phyloP scores from a whole-genome alignment of 53 echinoderm and acorn worm species.

The Actinopyga echinites region DNA sequence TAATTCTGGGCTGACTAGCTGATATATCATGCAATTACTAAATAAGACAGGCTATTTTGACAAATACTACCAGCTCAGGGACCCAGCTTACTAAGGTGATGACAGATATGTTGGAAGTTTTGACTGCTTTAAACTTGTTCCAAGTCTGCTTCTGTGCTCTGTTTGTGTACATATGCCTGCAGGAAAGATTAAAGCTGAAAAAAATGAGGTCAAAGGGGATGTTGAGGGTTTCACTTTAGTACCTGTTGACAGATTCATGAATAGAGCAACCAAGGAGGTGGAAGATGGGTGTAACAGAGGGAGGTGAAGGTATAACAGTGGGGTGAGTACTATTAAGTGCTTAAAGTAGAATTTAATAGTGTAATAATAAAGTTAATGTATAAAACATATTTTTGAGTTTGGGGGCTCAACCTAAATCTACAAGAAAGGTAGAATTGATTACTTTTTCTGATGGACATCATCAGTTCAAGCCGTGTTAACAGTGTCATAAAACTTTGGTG shows the following conservation, averaged over 20 bases:
- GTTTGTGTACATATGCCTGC: too few relatives aligned
- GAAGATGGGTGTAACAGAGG: too few relatives aligned
- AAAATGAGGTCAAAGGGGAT: constrained; percentile 19
- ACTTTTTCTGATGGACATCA: too few relatives aligned
- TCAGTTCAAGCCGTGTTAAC: too few relatives aligned
- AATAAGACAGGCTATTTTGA: constrained; percentile 36
- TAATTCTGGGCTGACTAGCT: neutral
- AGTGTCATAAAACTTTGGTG: too few relatives aligned
- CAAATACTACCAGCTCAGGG: constrained; percentile 31
- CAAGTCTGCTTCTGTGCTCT: neutral
- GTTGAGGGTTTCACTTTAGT: constrained; percentile 14
- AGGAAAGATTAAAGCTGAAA: neutral
- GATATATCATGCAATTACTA: constrained; percentile 38
- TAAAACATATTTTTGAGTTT: too few relatives aligned
- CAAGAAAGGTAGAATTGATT: too few relatives aligned
- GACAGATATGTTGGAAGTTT: neutral
- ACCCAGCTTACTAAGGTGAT: constrained; percentile 10
- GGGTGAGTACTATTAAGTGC: too few relatives aligned
- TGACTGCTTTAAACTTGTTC: constrained; percentile 3
- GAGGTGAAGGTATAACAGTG: too few relatives aligned
- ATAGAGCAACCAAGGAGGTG: neutral
- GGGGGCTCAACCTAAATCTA: too few relatives aligned
- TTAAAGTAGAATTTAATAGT: too few relatives aligned
- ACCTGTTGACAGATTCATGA: constrained; percentile 35
- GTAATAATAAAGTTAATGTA: too few relatives aligned